Conservation (phyloP, 2,113 vertebrate species). For the Trogon surrucura region DNA sequence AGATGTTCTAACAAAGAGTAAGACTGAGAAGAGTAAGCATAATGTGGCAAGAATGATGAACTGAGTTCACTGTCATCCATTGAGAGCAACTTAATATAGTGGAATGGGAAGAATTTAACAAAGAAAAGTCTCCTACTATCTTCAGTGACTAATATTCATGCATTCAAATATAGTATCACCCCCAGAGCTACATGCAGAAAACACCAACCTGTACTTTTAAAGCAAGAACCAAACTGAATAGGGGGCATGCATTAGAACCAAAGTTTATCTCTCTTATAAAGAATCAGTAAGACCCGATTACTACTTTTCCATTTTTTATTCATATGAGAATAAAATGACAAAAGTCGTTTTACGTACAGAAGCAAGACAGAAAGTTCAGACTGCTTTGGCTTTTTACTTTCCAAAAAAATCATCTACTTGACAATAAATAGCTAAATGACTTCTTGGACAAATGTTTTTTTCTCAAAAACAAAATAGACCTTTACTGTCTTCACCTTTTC, state of each 20-base stretch:
- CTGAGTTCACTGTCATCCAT: not conserved
- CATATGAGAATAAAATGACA: not conserved
- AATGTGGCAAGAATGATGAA: not conserved
- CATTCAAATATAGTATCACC: not conserved
- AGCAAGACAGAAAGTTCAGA: not conserved
- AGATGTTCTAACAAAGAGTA: not conserved
- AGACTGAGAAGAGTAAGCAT: not conserved
- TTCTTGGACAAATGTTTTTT: not conserved
- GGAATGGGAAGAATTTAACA: not conserved
- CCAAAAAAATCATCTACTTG: not conserved
- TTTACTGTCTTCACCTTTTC: not conserved
- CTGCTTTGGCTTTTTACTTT: not conserved
- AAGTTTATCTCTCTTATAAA: not conserved
- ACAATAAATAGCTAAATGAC: not conserved
- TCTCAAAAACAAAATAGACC: not conserved
- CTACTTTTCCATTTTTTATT: not conserved
- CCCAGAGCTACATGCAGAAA: not conserved
- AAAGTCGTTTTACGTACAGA: not conserved
- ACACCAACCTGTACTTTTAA: not conserved
- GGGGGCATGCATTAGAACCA: not conserved
- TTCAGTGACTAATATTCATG: not conserved
- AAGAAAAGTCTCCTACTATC: not conserved
- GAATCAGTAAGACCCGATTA: not conserved
- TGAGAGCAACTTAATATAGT: not conserved
- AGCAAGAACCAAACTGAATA: not conserved